Evolutionary conservation across 2,888 invertebrate species (phyloP).

Genomic region (Nymphalis urticae): DNA sequence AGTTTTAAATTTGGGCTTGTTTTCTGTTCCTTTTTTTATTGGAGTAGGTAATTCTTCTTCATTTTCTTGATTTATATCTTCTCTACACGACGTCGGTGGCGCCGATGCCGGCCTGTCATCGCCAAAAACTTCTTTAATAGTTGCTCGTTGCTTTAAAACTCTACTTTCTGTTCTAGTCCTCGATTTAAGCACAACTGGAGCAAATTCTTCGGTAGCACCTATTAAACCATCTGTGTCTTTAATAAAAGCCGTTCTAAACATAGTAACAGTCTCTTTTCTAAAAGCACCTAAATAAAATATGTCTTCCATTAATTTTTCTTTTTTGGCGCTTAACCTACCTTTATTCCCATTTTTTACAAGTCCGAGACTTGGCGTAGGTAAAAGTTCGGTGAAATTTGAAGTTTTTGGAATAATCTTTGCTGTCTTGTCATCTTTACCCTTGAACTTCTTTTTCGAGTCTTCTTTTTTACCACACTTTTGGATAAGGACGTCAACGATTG

Average conservation of each 20-base stretch:
- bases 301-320: constrained; percentile 79
- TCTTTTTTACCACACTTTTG: constrained; percentile 84
- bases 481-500: constrained; percentile 85
- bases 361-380: constrained; percentile 84
- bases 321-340: constrained; percentile 67
- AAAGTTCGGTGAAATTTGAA: constrained; percentile 77
- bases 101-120: constrained; percentile 90
- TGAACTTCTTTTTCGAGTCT: constrained; percentile 77
- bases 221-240: constrained; percentile 83
- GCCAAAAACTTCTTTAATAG: constrained; percentile 91
- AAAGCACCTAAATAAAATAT: constrained; percentile 84
- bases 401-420: constrained; percentile 82
- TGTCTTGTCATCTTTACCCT: constrained; percentile 78
- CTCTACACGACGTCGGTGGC: constrained; percentile 85
- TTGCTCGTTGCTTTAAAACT: constrained; percentile 86
- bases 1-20: constrained; percentile 66
- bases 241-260: constrained; percentile 85
- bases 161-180: constrained; percentile 89
- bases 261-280: constrained; percentile 85
- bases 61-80: constrained; percentile 61
- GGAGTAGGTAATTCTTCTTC: constrained; percentile 54
- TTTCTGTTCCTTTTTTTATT: constrained; percentile 61
- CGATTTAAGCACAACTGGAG: constrained; percentile 86
- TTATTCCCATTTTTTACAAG: constrained; percentile 67
- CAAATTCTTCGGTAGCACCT: constrained; percentile 83